These are phyloP conservation scores for Acleris laterana DNA, from an alignment of 2,888 invertebrate genomes.

Conservation along the genomic window DNA sequence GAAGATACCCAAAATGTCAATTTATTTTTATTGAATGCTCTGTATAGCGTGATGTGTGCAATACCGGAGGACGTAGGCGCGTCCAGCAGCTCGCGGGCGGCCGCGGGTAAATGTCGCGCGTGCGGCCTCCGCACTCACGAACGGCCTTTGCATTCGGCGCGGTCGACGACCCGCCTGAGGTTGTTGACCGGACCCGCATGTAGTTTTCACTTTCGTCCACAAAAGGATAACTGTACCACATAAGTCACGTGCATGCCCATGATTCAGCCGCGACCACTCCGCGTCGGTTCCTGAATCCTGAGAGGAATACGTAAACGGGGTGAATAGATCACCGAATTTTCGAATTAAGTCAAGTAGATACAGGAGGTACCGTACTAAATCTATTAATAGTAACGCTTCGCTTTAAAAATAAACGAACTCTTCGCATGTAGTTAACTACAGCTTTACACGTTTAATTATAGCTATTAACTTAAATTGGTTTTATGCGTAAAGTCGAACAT, in stretches of 20 bases:
- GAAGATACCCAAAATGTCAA: too few species aligned
- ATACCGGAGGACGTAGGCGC: constrained; percentile 52
- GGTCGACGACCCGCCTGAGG: constrained; percentile 78
- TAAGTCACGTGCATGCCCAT: constrained; percentile 73
- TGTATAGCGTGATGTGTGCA: constrained; percentile 38
- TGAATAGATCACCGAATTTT: constrained; percentile 19
- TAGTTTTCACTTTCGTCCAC: constrained; percentile 84
- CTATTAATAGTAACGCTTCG: neutral
- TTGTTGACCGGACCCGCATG: constrained; percentile 79
- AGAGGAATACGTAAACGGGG: constrained; percentile 56
- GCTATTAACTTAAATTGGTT: constrained; percentile 1
- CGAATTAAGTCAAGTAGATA: neutral
- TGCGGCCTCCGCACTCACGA: constrained; percentile 81
- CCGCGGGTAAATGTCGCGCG: constrained; percentile 72
- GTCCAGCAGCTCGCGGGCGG: constrained; percentile 60
- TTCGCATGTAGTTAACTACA: neutral
- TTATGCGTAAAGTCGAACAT: constrained; percentile 56
- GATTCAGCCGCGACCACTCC: constrained; percentile 52
- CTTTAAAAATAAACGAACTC: neutral
- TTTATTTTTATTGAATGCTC: constrained; percentile 9
- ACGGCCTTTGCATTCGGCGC: constrained; percentile 84
- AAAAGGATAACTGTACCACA: constrained; percentile 82
- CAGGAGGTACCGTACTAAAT: neutral
- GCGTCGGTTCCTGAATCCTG: constrained; percentile 59
- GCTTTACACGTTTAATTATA: neutral